phyloP scores from a whole-genome alignment of 92 coral and sea anemone genomes.

The Parazoanthus atlanticus region DNA sequence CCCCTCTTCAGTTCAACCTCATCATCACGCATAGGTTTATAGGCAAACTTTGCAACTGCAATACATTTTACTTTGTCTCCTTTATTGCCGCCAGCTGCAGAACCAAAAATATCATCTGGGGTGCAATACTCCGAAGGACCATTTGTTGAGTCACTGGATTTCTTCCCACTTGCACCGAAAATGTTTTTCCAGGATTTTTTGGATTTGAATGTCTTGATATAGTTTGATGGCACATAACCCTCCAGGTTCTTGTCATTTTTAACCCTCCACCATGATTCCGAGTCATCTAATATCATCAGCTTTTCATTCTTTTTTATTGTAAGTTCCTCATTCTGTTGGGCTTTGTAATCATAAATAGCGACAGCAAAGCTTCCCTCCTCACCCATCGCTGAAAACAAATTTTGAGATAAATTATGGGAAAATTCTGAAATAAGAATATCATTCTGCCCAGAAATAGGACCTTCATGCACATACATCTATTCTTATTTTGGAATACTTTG shows the following conservation, averaged over 20 bases:
- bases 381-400: constrained; percentile 61
- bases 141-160: constrained; percentile 64
- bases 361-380: constrained; percentile 76
- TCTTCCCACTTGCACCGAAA: constrained; percentile 65
- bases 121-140: constrained; percentile 80
- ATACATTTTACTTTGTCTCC: constrained; percentile 60
- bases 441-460: too few relatives aligned
- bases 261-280: constrained; percentile 96
- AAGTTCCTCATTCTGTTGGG: constrained; percentile 86
- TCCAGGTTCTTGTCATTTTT: constrained; percentile 79
- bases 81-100: constrained; percentile 47
- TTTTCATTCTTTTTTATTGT: constrained; percentile 91
- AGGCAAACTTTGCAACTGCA: constrained; percentile 83
- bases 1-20: constrained; percentile 89
- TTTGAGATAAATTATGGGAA: too few relatives aligned
- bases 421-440: too few relatives aligned
- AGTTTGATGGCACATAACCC: constrained; percentile 98
- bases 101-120: constrained; percentile 73
- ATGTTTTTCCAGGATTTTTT: constrained; percentile 66
- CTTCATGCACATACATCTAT: too few relatives aligned
- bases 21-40: constrained; percentile 83
- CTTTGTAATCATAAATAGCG: constrained; percentile 92
- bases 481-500: too few relatives aligned
- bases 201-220: constrained; percentile 66
- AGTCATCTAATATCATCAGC: constrained; percentile 82